A percentile compares a stretch with the other conserved stretches of the same genome.
These are phyloP conservation scores for Dynastes maya DNA, from an alignment of 2,888 invertebrate genomes.

Conservation along the genomic window DNA sequence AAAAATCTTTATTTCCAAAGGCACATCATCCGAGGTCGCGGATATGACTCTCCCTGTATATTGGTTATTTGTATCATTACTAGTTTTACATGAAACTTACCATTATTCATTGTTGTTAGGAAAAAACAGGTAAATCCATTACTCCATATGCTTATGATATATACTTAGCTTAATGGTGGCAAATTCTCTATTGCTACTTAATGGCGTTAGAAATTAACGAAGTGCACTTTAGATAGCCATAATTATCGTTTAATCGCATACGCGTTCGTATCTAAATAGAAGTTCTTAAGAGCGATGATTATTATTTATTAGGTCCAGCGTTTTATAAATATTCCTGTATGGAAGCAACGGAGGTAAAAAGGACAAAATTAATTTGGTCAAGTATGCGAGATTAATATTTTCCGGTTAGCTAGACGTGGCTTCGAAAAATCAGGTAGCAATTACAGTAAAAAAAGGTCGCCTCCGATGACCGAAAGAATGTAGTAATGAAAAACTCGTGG, in stretches of 20 bases:
- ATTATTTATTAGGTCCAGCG: conserved; percentile 21
- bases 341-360: conserved; percentile 25
- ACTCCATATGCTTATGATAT: not conserved
- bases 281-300: conserved; percentile 18
- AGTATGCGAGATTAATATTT: conserved; percentile 50
- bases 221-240: conserved; percentile 30
- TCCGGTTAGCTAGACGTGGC: conserved; percentile 47
- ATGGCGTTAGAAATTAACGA: conserved; percentile 32
- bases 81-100: too few species aligned
- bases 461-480: conserved; percentile 44
- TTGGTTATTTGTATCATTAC: too few species aligned
- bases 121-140: too few species aligned
- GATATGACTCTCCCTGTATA: too few species aligned
- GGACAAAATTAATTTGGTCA: conserved; percentile 45
- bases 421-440: conserved; percentile 51
- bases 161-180: conserved; percentile 1
- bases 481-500: conserved; percentile 42
- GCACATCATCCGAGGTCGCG: too few species aligned
- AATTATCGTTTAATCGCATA: conserved; percentile 11
- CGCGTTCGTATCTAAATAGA: conserved; percentile 27
- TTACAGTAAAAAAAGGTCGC: conserved; percentile 45
- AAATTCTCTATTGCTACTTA: conserved; percentile 25
- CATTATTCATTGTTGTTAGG: too few species aligned
- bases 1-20: too few species aligned
- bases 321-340: conserved; percentile 23